These are phyloP conservation scores for Cariama cristata DNA, from an alignment of 2,113 vertebrate species.

Conservation along the genomic window DNA sequence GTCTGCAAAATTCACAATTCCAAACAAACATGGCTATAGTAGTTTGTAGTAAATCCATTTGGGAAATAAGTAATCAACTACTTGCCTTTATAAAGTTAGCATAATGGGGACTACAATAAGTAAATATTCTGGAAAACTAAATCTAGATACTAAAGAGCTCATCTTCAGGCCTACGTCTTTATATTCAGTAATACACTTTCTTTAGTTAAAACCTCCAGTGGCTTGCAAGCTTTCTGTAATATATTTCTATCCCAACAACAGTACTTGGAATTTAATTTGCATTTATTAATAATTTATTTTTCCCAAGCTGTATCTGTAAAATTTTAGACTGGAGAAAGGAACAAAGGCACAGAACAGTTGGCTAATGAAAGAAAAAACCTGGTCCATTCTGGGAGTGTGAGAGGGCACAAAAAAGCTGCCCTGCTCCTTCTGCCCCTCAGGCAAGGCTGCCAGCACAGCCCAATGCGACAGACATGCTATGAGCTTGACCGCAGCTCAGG, in stretches of 20 bases:
- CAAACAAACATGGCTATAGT: neutral
- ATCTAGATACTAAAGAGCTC: neutral
- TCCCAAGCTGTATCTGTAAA: neutral
- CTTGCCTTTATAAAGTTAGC: neutral
- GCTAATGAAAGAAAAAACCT: neutral
- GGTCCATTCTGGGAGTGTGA: neutral
- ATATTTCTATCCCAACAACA: slow-evolving; percentile 10
- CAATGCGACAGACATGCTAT: rapidly evolving
- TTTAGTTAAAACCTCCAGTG: neutral
- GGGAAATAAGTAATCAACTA: slow-evolving; percentile 15
- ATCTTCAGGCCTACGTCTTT: neutral
- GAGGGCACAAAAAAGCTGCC: neutral
- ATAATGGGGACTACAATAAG: neutral
- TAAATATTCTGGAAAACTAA: neutral
- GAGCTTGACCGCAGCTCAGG: neutral
- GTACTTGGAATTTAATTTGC: slow-evolving; percentile 33
- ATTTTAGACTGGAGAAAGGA: neutral
- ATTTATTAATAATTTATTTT: slow-evolving; percentile 59
- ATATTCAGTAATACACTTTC: neutral
- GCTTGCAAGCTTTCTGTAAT: neutral
- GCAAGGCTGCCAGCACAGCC: neutral
- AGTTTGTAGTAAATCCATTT: neutral
- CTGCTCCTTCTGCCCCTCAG: neutral
- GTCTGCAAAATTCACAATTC: slow-evolving; percentile 5
- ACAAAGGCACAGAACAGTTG: neutral